Base-by-base conservation (phyloP, 1,140 invertebrate genomes). In the Cotesia vestalis region DNA sequence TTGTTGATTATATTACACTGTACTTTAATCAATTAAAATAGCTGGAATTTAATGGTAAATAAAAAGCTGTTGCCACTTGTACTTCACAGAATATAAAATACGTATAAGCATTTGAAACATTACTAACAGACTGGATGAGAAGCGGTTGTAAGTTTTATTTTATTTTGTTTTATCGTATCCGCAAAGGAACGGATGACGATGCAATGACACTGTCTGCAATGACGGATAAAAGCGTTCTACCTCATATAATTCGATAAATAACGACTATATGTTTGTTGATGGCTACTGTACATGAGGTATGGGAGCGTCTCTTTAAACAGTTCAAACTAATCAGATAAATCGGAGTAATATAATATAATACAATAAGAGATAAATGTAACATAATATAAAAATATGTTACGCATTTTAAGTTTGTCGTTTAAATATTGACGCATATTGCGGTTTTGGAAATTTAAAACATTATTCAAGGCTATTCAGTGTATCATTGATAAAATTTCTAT, bases 91-190 rank as follows among this genome's bases (percentile, higher is more conserved):
- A 27, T 5, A 17, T 14, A 69, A 4, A 46, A 61, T 4, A 51
- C 40, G 57, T 72, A 57, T 67, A 72, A 62, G 40, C 71, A 72
- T 57, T 67, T 52, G 55, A 61, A 66, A 63, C 60, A 63, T 60
- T 59, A 0, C 40, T 9, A 46, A 46, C 40, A 46, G 40, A 46
- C 40, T 46, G 40, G 1, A 46, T 46, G 40, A 46, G 4, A 46
- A 46, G 40, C 40, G 40, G 40, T 46, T 46, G 40, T 46, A 46
- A 46, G 40, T 46, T 46, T 46, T 46, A 46, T 46, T 46, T 46
- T 72, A 72, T 27, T 27, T 27, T 8, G 17, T 46, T 55, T 72
- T 72, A 72, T 72, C 71, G 52, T 72, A 72, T 72, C 71, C 71
- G 63, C 64, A 38, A 60, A 27, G 20, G 40, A 53, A 35, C 53